Evolutionary conservation across 2,113 vertebrate species (phyloP).

Genomic region (Amphiprion percula): DNA sequence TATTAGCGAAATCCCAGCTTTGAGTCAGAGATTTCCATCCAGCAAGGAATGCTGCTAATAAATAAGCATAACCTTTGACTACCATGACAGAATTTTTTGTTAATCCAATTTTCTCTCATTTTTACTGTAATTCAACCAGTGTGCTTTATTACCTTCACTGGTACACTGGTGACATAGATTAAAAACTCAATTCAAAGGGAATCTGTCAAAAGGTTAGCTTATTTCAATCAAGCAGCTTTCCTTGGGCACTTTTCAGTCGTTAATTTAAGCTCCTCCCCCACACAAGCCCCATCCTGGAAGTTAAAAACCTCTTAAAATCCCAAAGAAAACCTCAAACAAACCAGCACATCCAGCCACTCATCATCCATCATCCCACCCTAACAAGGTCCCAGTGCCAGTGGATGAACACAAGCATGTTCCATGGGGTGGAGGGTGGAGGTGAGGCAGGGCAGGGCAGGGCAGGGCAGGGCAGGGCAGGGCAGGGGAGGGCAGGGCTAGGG

Average conservation of each 20-base stretch:
- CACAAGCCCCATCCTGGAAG: conserved; percentile 47
- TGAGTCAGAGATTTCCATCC: conserved; percentile 40
- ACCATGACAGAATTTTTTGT: not conserved
- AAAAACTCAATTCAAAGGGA: conserved; percentile 8
- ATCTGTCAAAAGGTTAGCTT: conserved; percentile 60
- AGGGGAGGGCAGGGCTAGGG: conserved; percentile 68
- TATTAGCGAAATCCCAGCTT: conserved; percentile 43
- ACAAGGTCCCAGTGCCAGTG: conserved; percentile 68
- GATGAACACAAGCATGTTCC: conserved; percentile 94
- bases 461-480: conserved; percentile 37
- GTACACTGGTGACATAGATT: not conserved
- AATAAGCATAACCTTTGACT: conserved; percentile 71
- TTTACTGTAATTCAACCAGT: not conserved
- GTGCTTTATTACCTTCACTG: not conserved
- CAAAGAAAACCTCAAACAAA: conserved; percentile 34
- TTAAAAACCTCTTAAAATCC: conserved; percentile 6
- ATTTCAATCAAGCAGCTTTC: conserved; percentile 70
- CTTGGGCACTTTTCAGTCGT: conserved; percentile 47
- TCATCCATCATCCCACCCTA: conserved; percentile 60
- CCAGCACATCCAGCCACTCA: conserved; percentile 33
- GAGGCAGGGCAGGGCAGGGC: conserved; percentile 76
- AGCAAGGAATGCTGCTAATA: conserved; percentile 64
- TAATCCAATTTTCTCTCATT: not conserved
- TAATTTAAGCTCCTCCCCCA: conserved; percentile 29
- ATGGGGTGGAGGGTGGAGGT: conserved; percentile 83